Conservation (phyloP, 2,113 vertebrate species). For the Columba livia region DNA sequence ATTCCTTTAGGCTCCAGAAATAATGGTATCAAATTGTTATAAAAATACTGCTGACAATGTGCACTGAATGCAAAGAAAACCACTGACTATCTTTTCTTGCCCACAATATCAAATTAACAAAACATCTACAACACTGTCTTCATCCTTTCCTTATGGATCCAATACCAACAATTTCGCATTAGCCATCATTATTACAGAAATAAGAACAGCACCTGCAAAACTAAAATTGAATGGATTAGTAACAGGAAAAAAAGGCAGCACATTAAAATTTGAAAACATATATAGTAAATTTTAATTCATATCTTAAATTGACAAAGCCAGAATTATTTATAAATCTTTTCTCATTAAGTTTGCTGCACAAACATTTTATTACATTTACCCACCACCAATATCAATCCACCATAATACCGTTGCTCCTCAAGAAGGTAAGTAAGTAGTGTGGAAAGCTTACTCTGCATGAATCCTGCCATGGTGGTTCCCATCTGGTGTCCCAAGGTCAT, state of each 20-base stretch:
- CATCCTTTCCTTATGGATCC: not conserved
- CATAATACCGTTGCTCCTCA: not conserved
- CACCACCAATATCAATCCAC: not conserved
- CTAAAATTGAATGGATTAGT: not conserved
- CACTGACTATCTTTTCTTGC: not conserved
- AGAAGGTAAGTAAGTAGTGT: not conserved
- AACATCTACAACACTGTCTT: not conserved
- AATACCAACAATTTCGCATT: not conserved
- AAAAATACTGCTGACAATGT: not conserved
- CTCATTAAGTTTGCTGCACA: not conserved
- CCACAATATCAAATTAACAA: not conserved
- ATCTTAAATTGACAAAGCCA: slow-evolving; percentile 42
- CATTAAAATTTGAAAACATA: slow-evolving; percentile 37
- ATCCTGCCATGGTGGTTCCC: not conserved
- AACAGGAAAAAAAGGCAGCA: not conserved
- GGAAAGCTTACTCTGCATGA: not conserved
- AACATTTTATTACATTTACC: slow-evolving; percentile 10
- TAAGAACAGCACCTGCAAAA: not conserved
- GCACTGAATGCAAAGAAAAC: not conserved
- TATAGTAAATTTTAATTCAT: slow-evolving; percentile 40
- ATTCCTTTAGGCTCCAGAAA: not conserved
- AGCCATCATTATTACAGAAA: not conserved
- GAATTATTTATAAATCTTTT: slow-evolving; percentile 42
- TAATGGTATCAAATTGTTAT: not conserved
- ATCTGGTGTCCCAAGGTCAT: not conserved